These are phyloP conservation scores for Datnioides undecimradiatus DNA, from an alignment of 2,113 vertebrate species.

Conservation along the genomic window DNA sequence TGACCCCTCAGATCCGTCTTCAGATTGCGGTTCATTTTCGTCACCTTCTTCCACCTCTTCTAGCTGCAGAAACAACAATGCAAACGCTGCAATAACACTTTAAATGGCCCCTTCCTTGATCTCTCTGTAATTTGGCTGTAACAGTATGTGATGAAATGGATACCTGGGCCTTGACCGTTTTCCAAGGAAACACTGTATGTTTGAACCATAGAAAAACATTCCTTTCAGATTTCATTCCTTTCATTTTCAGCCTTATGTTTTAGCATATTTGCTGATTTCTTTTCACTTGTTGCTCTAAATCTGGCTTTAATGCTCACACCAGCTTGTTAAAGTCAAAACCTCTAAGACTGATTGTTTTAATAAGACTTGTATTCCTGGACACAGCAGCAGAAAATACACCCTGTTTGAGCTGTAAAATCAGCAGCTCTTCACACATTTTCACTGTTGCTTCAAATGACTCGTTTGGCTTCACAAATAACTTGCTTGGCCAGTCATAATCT, in stretches of 20 bases:
- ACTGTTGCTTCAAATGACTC: neutral
- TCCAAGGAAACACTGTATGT: neutral
- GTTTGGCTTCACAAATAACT: slow-evolving; percentile 5
- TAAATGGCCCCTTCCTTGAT: slow-evolving; percentile 15
- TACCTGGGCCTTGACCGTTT: neutral
- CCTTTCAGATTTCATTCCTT: neutral
- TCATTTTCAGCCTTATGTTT: too few species aligned
- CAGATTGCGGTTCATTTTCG: neutral
- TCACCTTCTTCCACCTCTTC: neutral
- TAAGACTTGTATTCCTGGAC: neutral
- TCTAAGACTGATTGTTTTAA: neutral
- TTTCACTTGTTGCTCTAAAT: neutral
- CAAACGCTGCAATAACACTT: slow-evolving; percentile 1
- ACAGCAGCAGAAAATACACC: neutral
- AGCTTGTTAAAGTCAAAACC: neutral
- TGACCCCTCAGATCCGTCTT: neutral
- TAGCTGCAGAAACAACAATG: neutral
- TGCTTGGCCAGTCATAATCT: neutral
- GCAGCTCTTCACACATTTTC: slow-evolving; percentile 2
- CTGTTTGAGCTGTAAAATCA: neutral
- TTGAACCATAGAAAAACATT: neutral
- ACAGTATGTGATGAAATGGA: neutral
- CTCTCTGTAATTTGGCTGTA: neutral
- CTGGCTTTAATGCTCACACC: neutral
- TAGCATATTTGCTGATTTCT: too few species aligned